Evolutionary conservation across 1,140 invertebrate species (phyloP), one percentile per base, ranked within the genome.

Genomic region (Plectrocnemia conspersa): DNA sequence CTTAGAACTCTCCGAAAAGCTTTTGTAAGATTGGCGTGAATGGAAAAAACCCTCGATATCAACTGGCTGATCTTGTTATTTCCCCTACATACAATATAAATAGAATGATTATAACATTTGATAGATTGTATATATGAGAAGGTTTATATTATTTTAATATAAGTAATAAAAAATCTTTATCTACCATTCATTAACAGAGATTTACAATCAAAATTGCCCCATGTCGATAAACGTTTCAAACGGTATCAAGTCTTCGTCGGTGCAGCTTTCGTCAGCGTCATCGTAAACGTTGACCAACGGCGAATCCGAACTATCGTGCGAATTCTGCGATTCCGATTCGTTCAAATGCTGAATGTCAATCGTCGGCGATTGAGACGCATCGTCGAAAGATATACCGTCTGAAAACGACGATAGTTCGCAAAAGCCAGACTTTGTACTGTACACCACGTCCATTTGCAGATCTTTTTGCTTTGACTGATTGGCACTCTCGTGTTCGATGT

Each of bases 191-290:
- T n/a, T n/a, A n/a, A n/a, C n/a, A n/a, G n/a, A n/a, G n/a, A n/a
- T n/a, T n/a, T n/a, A n/a, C 3, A 23, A 6, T 62, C 35, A 62
- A 41, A 62, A 62, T 7, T 56, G 47, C 25, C 61, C 61, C 57
- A 62, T 62, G 57, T 62, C 57, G 24, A 62, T 59, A 35, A 56
- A 59, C 22, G 57, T 62, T 50, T 62, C 57, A 36, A 62, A 62
- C 15, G 61, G 61, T 47, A 56, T 48, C 23, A 54, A 27, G 50
- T 62, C 60, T 36, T 62, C 57, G 41, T 47, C 50, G 36, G 44
- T 52, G 19, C 42, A 47, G 22, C 41, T 52, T 2, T 47, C 46
- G 50, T 58, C 47, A 21, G 23, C 50, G 27, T 61, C 48, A 32
- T 49, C 50, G 13, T 6, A 29, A 16, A 41, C 49, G 42, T 16